Conservation (phyloP, 2,113 vertebrate genomes). For the Ophthalmolycus amberensis region DNA sequence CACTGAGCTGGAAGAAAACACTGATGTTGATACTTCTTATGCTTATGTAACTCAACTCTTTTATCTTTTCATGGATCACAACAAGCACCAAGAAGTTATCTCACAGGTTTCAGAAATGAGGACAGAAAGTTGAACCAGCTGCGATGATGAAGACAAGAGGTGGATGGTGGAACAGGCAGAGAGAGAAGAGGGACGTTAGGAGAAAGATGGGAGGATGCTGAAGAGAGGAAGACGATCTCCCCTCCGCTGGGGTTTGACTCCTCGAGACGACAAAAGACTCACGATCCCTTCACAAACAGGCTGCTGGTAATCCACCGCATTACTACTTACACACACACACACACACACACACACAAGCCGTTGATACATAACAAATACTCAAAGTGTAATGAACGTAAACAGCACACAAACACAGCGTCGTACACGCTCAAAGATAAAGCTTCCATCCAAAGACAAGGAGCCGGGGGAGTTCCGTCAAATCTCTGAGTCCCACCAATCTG, state of each 20-base stretch:
- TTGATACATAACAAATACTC: too few relatives aligned
- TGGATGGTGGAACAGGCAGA: too few relatives aligned
- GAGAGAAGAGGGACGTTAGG: too few relatives aligned
- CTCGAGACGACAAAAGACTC: constrained; percentile 37
- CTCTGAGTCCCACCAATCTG: too few relatives aligned
- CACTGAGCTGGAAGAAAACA: not conserved
- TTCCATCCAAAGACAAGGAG: too few relatives aligned
- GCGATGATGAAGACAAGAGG: not conserved
- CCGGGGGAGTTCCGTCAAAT: too few relatives aligned
- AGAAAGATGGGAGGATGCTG: constrained; percentile 18
- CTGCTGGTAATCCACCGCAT: constrained; percentile 62
- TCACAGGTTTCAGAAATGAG: not conserved
- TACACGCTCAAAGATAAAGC: too few relatives aligned
- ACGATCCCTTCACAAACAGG: constrained; percentile 61
- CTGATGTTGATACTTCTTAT: too few relatives aligned
- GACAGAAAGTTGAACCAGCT: not conserved
- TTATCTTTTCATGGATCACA: not conserved
- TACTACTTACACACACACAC: constrained; percentile 15
- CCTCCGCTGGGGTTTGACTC: constrained; percentile 39
- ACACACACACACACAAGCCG: too few relatives aligned
- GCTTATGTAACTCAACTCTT: not conserved
- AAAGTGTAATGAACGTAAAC: too few relatives aligned
- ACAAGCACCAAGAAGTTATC: not conserved
- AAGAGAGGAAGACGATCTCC: constrained; percentile 8
- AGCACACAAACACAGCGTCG: too few relatives aligned